phyloP scores from a whole-genome alignment of 2,113 vertebrate genomes.

The Chaenogobius annularis region DNA sequence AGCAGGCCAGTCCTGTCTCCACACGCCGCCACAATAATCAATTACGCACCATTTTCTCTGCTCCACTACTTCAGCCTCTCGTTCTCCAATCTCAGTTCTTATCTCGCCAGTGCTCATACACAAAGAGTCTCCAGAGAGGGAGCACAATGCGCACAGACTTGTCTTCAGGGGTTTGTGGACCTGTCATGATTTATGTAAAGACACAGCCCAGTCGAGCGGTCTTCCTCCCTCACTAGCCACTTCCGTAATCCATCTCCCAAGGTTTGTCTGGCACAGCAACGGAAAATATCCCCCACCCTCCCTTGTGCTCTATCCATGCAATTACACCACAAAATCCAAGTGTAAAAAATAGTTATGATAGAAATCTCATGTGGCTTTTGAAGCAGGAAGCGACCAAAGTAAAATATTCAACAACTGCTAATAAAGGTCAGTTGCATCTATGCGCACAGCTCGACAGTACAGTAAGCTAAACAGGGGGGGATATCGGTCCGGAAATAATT shows the following conservation, averaged over 20 bases:
- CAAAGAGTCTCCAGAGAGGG: conserved; percentile 49
- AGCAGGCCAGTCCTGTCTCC: conserved; percentile 47
- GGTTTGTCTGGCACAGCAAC: conserved; percentile 49
- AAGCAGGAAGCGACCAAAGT: conserved; percentile 5
- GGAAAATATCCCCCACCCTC: conserved; percentile 42
- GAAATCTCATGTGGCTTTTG: conserved; percentile 40
- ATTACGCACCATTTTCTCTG: conserved; percentile 58
- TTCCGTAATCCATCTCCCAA: conserved; percentile 56
- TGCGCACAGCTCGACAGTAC: conserved; percentile 20
- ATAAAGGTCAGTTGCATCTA: conserved; percentile 48
- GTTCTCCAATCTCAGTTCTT: conserved; percentile 39
- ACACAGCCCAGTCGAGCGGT: conserved; percentile 48
- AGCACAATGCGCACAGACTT: conserved; percentile 48
- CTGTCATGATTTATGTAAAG: conserved; percentile 69
- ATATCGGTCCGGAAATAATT: conserved; percentile 51
- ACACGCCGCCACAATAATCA: conserved; percentile 52
- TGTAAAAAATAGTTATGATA: conserved; percentile 26
- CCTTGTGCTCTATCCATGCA: conserved; percentile 33
- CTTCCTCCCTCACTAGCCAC: conserved; percentile 36
- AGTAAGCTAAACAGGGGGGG: conserved; percentile 4
- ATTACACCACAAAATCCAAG: conserved; percentile 37
- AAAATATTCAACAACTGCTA: conserved; percentile 24
- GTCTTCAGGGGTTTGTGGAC: conserved; percentile 60
- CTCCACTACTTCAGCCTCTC: conserved; percentile 48
- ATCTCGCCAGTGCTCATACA: conserved; percentile 62